phyloP scores from a whole-genome alignment of 2,113 vertebrate genomes.

The Bubo bubo region DNA sequence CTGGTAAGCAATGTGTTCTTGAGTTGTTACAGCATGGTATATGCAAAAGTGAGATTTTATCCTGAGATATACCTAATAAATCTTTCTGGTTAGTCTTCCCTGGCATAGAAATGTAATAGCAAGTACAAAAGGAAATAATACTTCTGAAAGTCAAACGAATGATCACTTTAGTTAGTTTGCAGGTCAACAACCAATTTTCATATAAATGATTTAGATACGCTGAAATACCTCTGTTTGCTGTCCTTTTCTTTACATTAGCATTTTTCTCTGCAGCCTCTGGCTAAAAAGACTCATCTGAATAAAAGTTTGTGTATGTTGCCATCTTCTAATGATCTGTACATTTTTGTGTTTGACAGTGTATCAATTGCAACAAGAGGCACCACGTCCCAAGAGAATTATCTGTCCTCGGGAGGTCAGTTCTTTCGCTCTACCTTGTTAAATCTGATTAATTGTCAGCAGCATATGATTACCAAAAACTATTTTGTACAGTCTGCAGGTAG shows the following conservation, averaged over 20 bases:
- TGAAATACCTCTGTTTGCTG: not conserved
- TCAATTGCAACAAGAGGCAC: constrained; percentile 96
- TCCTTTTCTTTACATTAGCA: constrained; percentile 8
- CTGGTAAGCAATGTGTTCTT: not conserved
- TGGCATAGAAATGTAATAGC: not conserved
- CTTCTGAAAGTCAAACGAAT: not conserved
- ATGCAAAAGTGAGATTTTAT: constrained; percentile 6
- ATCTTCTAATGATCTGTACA: constrained; percentile 54
- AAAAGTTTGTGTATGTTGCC: not conserved
- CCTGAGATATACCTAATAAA: not conserved
- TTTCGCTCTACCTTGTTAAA: constrained; percentile 54
- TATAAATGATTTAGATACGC: constrained; percentile 39
- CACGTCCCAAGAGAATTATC: constrained; percentile 93
- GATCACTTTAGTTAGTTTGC: constrained; percentile 38
- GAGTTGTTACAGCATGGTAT: not conserved
- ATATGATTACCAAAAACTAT: not conserved
- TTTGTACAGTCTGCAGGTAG: not conserved
- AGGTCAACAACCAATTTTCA: constrained; percentile 46
- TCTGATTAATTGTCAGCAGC: constrained; percentile 56
- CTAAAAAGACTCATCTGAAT: constrained; percentile 43
- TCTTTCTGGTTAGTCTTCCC: not conserved
- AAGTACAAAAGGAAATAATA: constrained; percentile 31
- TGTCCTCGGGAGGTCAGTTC: constrained; percentile 92
- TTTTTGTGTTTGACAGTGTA: constrained; percentile 87
- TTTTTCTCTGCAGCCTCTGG: constrained; percentile 29